A percentile compares a stretch with the other conserved stretches of the same genome.
Conservation (phyloP, 2,797 vertebrate genomes). For the Helarctos malayanus region DNA sequence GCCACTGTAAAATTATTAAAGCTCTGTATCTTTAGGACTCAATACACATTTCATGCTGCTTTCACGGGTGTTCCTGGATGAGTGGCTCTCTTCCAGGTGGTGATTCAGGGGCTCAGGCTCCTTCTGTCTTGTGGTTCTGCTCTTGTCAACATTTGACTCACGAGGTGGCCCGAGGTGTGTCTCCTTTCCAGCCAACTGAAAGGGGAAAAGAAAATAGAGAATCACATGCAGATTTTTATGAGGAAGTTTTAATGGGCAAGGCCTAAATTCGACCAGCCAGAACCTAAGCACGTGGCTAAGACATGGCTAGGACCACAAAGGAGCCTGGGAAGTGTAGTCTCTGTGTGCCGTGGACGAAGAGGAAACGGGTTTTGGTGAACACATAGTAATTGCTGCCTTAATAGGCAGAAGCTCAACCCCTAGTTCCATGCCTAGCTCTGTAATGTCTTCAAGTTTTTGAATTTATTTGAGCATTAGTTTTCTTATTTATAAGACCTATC, state of each 20-base stretch:
- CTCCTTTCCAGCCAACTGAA: not conserved
- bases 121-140: not conserved
- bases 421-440: not conserved
- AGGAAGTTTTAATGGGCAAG: not conserved
- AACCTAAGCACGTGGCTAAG: not conserved
- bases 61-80: not conserved
- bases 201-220: not conserved
- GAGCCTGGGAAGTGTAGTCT: not conserved
- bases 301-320: not conserved
- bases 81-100: not conserved
- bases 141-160: not conserved
- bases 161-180: not conserved
- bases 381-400: not conserved
- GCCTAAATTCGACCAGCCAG: not conserved
- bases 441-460: not conserved
- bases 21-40: not conserved
- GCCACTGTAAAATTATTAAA: not conserved
- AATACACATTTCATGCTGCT: not conserved
- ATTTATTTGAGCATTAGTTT: constrained; percentile 16
- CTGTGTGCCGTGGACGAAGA: not conserved
- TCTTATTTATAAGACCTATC: not conserved
- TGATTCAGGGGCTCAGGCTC: not conserved
- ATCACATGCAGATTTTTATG: not conserved
- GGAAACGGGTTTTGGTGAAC: not conserved
- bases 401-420: not conserved